Percentiles rank a stretch among this genome's conserved stretches.
Conservation (phyloP, 2,113 vertebrate genomes). For the Ammodytes dubius region DNA sequence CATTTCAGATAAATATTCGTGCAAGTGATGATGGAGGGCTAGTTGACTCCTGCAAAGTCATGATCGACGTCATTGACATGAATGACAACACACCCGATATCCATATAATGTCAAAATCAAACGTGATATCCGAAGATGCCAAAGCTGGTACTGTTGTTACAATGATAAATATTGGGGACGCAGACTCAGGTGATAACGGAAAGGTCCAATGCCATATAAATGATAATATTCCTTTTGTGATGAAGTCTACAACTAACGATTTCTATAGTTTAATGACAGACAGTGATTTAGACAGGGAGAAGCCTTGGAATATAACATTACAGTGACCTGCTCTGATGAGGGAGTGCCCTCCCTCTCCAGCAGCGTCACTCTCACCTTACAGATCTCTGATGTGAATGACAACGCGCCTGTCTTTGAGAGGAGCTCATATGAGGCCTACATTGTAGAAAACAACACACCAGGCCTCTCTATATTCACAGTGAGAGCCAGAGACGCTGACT, state of each 20-base stretch:
- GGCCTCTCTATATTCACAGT: too few species aligned
- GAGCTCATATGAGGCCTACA: too few species aligned
- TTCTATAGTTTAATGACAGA: slow-evolving; percentile 72
- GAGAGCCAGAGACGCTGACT: too few species aligned
- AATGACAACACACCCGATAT: slow-evolving; percentile 67
- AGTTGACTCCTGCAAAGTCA: slow-evolving; percentile 60
- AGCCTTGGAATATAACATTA: slow-evolving; percentile 64
- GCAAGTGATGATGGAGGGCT: slow-evolving; percentile 66
- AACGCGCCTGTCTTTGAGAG: slow-evolving; percentile 56
- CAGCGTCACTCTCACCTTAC: slow-evolving; percentile 67
- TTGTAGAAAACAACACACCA: too few species aligned
- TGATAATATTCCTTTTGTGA: slow-evolving; percentile 64
- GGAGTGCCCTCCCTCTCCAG: slow-evolving; percentile 68
- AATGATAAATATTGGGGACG: slow-evolving; percentile 73
- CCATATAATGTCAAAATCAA: slow-evolving; percentile 61
- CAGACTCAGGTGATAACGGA: slow-evolving; percentile 67
- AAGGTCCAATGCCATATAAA: slow-evolving; percentile 60
- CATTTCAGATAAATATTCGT: slow-evolving; percentile 62
- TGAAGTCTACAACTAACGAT: slow-evolving; percentile 60
- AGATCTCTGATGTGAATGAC: slow-evolving; percentile 78
- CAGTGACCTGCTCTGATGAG: slow-evolving; percentile 64
- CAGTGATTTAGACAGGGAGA: slow-evolving; percentile 45
- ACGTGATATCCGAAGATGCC: slow-evolving; percentile 57
- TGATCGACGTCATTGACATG: slow-evolving; percentile 53
- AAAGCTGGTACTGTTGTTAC: slow-evolving; percentile 55